phyloP scores from a whole-genome alignment of 2,797 vertebrate species.

The Acanthis flammea region DNA sequence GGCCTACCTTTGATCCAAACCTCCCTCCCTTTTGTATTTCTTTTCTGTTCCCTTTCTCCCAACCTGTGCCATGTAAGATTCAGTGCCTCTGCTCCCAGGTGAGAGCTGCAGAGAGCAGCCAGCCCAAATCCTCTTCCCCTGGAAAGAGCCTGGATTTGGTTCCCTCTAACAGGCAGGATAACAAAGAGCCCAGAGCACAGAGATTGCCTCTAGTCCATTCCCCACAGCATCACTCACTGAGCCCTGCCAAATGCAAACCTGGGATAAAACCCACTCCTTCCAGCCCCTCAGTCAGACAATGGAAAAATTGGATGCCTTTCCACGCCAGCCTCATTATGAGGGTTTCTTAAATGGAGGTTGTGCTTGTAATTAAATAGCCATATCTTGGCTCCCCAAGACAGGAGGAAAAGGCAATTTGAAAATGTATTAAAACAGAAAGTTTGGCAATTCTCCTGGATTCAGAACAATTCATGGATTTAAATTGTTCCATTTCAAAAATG shows the following conservation, averaged over 20 bases:
- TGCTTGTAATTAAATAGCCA: conserved; percentile 55
- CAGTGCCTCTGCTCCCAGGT: neutral
- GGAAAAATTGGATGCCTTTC: conserved; percentile 39
- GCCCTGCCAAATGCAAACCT: neutral
- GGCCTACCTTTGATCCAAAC: neutral
- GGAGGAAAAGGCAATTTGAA: conserved; percentile 58
- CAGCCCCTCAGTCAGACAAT: neutral
- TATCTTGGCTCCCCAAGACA: conserved; percentile 48
- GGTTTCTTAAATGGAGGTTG: conserved; percentile 19
- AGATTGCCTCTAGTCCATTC: neutral
- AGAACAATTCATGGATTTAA: conserved; percentile 61
- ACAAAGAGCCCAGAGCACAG: neutral
- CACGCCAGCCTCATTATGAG: neutral
- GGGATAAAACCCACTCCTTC: conserved; percentile 16
- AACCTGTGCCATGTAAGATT: neutral
- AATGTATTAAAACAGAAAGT: conserved; percentile 43
- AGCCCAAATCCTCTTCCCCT: neutral
- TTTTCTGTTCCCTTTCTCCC: neutral
- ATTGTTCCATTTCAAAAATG: conserved; percentile 39
- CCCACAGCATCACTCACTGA: neutral
- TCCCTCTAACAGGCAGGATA: neutral
- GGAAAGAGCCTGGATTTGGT: neutral
- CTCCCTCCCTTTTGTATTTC: neutral
- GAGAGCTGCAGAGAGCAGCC: neutral
- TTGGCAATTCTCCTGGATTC: conserved; percentile 67